phyloP scores from a whole-genome alignment of 2,113 vertebrate genomes.

The Regulus satrapa region DNA sequence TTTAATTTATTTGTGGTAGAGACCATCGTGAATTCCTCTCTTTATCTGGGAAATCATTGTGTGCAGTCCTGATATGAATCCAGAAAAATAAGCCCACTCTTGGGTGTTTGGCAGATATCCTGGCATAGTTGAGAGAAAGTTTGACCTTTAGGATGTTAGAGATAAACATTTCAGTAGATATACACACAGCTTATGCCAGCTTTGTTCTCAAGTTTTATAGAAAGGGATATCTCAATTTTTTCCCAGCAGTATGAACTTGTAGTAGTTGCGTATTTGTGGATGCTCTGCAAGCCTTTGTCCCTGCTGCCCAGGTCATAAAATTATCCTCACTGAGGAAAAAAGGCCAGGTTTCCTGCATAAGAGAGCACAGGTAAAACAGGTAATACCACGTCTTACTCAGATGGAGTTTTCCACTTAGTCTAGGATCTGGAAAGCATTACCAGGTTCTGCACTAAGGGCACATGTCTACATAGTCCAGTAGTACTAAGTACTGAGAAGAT shows the following conservation, averaged over 20 bases:
- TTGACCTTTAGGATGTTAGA: neutral
- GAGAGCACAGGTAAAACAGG: neutral
- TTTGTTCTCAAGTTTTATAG: neutral
- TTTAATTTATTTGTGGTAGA: neutral
- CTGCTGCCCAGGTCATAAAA: neutral
- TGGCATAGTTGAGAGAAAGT: neutral
- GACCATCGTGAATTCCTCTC: neutral
- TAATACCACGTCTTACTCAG: neutral
- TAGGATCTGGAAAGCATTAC: neutral
- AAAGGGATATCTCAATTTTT: neutral
- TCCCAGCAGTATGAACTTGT: neutral
- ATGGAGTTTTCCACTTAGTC: neutral
- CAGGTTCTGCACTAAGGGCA: neutral
- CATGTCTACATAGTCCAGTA: neutral
- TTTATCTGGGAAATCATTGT: neutral
- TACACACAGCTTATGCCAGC: neutral
- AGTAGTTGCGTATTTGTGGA: neutral
- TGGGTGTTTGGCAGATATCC: neutral
- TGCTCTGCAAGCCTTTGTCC: neutral
- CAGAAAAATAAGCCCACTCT: neutral
- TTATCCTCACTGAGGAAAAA: neutral
- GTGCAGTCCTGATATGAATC: neutral
- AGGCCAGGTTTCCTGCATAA: neutral
- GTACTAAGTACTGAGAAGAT: neutral
- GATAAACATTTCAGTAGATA: neutral